Evolutionary conservation across 2,888 invertebrate genomes (phyloP).

Genomic region (Lottia scabra): DNA sequence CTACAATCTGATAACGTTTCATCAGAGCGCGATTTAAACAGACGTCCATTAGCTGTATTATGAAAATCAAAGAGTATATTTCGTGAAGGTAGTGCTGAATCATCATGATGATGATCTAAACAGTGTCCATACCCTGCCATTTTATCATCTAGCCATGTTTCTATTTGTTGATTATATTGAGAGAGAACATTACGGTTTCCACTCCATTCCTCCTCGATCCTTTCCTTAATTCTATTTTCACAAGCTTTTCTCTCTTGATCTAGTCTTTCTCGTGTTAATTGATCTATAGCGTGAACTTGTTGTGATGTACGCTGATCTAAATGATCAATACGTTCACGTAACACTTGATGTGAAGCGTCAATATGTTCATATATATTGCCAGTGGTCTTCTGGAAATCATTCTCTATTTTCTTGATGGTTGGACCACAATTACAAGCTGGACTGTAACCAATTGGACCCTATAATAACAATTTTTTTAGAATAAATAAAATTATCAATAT

Average conservation of each 20-base stretch:
- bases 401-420: conserved; percentile 88
- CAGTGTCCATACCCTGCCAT: conserved; percentile 57
- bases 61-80: conserved; percentile 54
- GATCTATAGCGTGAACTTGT: conserved; percentile 55
- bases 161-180: conserved; percentile 47
- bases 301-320: conserved; percentile 75
- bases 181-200: conserved; percentile 70
- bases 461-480: conserved; percentile 23
- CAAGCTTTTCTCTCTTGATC: conserved; percentile 77
- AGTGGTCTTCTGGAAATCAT: conserved; percentile 81
- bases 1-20: conserved; percentile 75
- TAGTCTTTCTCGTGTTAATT: conserved; percentile 74
- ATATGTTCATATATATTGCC: conserved; percentile 83
- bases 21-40: conserved; percentile 64
- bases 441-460: conserved; percentile 84
- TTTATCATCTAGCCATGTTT: conserved; percentile 60
- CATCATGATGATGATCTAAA: conserved; percentile 61
- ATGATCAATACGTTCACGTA: conserved; percentile 81
- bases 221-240: conserved; percentile 77
- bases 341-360: conserved; percentile 79
- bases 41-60: conserved; percentile 53
- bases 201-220: conserved; percentile 73
- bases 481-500: too few species aligned
- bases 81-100: conserved; percentile 53
- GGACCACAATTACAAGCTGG: conserved; percentile 90